Conservation (phyloP, 2,113 vertebrate species). For the Ciconia boyciana region DNA sequence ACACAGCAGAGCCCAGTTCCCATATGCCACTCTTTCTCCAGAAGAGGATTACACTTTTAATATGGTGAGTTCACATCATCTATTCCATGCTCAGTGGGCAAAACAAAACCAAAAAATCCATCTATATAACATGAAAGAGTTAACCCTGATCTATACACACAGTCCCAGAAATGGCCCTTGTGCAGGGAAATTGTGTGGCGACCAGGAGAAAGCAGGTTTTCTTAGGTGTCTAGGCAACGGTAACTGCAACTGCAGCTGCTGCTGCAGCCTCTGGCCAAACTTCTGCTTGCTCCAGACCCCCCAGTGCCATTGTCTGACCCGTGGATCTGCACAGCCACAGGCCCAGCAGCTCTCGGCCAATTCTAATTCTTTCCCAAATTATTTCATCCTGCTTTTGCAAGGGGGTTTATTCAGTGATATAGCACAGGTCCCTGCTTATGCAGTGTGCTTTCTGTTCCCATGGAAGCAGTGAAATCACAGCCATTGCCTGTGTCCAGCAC, state of each 20-base stretch:
- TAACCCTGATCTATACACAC: background rate
- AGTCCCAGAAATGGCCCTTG: background rate
- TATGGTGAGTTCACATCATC: background rate
- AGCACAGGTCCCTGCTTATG: background rate
- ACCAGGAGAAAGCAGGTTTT: background rate
- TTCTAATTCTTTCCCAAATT: background rate
- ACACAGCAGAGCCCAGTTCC: slow-evolving; percentile 1
- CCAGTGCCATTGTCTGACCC: background rate
- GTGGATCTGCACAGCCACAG: background rate
- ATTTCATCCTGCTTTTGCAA: background rate
- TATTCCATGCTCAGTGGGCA: background rate
- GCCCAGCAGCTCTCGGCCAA: background rate
- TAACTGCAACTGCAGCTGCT: background rate
- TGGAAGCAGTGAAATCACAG: slow-evolving; percentile 5
- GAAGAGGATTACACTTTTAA: slow-evolving; percentile 35
- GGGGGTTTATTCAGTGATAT: background rate
- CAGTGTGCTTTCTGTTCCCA: background rate
- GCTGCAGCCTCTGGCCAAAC: background rate
- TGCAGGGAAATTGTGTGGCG: background rate
- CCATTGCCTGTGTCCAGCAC: background rate
- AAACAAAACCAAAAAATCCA: background rate
- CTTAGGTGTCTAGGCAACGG: background rate
- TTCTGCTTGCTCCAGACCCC: background rate
- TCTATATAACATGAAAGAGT: background rate
- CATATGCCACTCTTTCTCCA: background rate